These are phyloP conservation scores for Scaptomyza cyrtandrae DNA, from an alignment of 2,888 invertebrate genomes.

Conservation along the genomic window DNA sequence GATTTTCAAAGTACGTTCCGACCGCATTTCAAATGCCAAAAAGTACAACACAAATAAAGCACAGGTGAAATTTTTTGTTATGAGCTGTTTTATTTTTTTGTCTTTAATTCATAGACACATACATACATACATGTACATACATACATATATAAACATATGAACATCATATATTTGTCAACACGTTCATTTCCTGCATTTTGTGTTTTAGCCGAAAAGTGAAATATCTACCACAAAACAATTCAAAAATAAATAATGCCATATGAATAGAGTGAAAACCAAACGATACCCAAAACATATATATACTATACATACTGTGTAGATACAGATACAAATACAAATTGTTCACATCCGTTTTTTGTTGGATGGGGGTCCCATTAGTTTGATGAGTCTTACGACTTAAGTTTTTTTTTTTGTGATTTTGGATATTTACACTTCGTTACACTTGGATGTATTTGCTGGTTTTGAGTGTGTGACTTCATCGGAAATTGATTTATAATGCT, in stretches of 20 bases:
- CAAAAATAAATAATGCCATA: constrained; percentile 64
- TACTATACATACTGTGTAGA: background rate
- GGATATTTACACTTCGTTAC: constrained; percentile 60
- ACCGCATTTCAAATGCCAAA: constrained; percentile 61
- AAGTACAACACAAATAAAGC: constrained; percentile 30
- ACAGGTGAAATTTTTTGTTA: constrained; percentile 68
- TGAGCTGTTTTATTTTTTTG: constrained; percentile 40
- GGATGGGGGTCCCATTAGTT: constrained; percentile 63
- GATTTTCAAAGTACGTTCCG: constrained; percentile 74
- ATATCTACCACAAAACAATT: constrained; percentile 69
- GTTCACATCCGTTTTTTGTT: constrained; percentile 46
- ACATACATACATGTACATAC: constrained; percentile 53
- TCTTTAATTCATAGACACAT: constrained; percentile 73
- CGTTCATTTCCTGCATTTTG: constrained; percentile 78
- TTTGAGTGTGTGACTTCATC: constrained; percentile 47
- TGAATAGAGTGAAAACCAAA: constrained; percentile 29
- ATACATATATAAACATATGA: constrained; percentile 56
- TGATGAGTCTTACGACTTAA: constrained; percentile 43
- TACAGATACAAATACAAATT: constrained; percentile 15
- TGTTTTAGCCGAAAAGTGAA: constrained; percentile 73
- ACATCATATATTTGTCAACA: constrained; percentile 77
- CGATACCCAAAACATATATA: constrained; percentile 14
- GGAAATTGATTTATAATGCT: constrained; percentile 39
- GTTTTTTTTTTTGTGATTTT: constrained; percentile 54
- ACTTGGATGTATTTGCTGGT: constrained; percentile 1